Evolutionary conservation across 2,888 invertebrate genomes (phyloP).

Genomic region (Melinaea marsaeus): DNA sequence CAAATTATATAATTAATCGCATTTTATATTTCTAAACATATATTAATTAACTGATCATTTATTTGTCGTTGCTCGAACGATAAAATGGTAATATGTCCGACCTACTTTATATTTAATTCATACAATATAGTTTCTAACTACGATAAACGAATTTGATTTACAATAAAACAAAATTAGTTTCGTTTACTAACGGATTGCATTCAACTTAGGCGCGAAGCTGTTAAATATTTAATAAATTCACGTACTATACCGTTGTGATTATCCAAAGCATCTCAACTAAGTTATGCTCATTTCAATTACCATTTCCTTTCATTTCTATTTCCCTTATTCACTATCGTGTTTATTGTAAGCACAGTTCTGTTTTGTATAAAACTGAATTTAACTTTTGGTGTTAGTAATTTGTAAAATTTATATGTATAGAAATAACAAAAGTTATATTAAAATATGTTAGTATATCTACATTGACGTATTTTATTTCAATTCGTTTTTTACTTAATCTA

Average conservation of each 20-base stretch:
- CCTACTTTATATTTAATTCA: conserved; percentile 28
- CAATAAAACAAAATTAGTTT: background rate
- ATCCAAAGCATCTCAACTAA: conserved; percentile 32
- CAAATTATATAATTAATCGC: too few species aligned
- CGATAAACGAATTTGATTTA: conserved; percentile 27
- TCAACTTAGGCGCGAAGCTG: conserved; percentile 44
- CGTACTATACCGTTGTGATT: conserved; percentile 53
- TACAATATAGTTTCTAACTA: too few species aligned
- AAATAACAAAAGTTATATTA: too few species aligned
- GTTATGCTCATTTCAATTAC: conserved; percentile 27
- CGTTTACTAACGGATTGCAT: conserved; percentile 30
- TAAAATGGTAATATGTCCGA: conserved; percentile 19
- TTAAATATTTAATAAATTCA: conserved; percentile 64
- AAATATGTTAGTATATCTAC: background rate
- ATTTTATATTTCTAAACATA: too few species aligned
- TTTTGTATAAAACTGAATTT: conserved; percentile 5
- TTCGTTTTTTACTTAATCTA: conserved; percentile 2
- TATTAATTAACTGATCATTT: too few species aligned
- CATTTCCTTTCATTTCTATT: too few species aligned
- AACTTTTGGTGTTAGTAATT: too few species aligned
- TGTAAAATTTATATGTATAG: too few species aligned
- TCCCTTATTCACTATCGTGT: too few species aligned
- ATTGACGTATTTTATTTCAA: background rate
- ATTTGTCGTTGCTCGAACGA: too few species aligned
- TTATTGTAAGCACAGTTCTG: too few species aligned